Evolutionary conservation across 92 coral and sea anemone genomes (phyloP), one percentile per base, ranked within the genome.

Genomic region (Porites evermanni): DNA sequence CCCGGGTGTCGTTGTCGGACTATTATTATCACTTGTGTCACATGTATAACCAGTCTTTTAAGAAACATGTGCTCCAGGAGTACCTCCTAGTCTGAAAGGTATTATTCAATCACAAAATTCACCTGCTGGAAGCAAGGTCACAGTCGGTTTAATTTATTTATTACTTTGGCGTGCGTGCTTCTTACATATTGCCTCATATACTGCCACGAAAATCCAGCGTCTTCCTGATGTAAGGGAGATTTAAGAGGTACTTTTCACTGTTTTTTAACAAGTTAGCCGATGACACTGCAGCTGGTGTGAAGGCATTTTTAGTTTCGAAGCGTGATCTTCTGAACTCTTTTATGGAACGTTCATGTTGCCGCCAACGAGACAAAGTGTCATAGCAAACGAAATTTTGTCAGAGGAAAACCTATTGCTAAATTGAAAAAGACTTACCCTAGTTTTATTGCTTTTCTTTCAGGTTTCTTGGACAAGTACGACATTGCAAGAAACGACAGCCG

Each of bases 371-470:
- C 6, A 38, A 38, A 38, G 47, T 38, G 47, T 4, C 47, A 38
- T 38, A 38, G 47, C 47, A 38, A 38, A 38, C 47, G 47, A 3
- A 0, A 38, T 38, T 4, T 38, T 38, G 0, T 56, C 16, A 56
- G 12, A 11, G 61, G 2, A 56, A 10, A 9, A 56, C 61, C 47
- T 38, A 38, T 38, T 38, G 47, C 47, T 38, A 38, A 29, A 29
- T 29, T 29, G 32, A 29, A 29, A 29, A 29, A 38, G 47, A 4
- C 47, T 3, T 38, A 38, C 5, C 0, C 0, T 38, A 0, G 47
- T 44, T 44, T 44, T 26, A 4, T 18, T 16, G 61, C 68, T 79
- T 58, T 65, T 79, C 20, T 80, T 80, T 53, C 84, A 80, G 84
- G 69, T 13, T 52, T 16, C 16, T 11, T 67, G n/a, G 51, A 23